Conservation (phyloP, 2,888 invertebrate species). For the Psococerastis gibbosa region DNA sequence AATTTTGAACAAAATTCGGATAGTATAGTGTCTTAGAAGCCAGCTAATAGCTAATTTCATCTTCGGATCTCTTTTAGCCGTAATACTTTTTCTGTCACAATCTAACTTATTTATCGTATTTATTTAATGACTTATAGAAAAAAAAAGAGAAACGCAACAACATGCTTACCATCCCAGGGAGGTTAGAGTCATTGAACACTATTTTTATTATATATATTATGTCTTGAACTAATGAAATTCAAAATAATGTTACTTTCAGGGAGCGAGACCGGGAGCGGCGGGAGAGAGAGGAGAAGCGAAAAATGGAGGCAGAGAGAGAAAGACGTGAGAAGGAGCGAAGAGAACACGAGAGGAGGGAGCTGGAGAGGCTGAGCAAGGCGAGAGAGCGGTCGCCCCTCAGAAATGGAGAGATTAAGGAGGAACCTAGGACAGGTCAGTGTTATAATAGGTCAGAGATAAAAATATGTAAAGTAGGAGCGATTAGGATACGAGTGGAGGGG, state of each 20-base stretch:
- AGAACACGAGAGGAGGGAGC: conserved; percentile 26
- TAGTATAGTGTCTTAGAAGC: too few species aligned
- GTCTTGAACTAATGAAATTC: too few species aligned
- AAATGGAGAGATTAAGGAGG: conserved; percentile 47
- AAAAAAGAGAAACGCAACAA: conserved; percentile 23
- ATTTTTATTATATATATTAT: too few species aligned
- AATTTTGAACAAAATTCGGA: too few species aligned
- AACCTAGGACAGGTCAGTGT: conserved; percentile 32
- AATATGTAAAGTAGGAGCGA: conserved; percentile 21
- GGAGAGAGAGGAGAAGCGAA: conserved; percentile 27
- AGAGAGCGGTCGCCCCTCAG: conserved; percentile 48
- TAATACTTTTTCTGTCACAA: too few species aligned
- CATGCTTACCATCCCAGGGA: too few species aligned
- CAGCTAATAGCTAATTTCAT: too few species aligned
- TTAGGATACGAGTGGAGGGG: conserved; percentile 20
- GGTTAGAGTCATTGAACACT: too few species aligned
- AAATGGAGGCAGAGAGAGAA: conserved; percentile 28
- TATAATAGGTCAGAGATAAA: too few species aligned
- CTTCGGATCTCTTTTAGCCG: too few species aligned
- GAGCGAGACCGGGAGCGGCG: conserved; percentile 18
- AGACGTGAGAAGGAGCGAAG: conserved; percentile 39
- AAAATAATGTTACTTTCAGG: conserved; percentile 2
- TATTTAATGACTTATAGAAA: too few species aligned
- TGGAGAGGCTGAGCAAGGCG: conserved; percentile 22
- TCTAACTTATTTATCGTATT: too few species aligned